Evolutionary conservation across 1,140 invertebrate genomes (phyloP).

Genomic region (Spodoptera litura): DNA sequence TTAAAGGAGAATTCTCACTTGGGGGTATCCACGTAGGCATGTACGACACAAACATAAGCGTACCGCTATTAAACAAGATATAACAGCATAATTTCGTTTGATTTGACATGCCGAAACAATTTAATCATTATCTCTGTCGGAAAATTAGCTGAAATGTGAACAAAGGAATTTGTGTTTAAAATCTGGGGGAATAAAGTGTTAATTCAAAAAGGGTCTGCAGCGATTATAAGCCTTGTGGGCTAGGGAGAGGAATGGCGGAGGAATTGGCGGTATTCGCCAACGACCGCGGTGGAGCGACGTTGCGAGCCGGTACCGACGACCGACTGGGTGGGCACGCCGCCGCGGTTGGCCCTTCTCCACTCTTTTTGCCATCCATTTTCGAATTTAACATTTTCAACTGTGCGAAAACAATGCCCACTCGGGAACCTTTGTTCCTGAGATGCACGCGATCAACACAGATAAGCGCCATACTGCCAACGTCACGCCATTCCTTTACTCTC

Average conservation of each 20-base stretch:
- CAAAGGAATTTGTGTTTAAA: constrained; percentile 56
- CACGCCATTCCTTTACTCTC: constrained; percentile 57
- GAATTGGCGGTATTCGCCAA: constrained; percentile 85
- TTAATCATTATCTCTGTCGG: constrained; percentile 83
- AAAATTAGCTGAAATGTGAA: constrained; percentile 67
- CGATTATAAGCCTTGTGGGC: constrained; percentile 66
- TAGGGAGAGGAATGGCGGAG: constrained; percentile 66
- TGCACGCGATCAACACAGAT: constrained; percentile 57
- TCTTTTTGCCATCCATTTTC: constrained; percentile 76
- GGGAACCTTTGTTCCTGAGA: constrained; percentile 52
- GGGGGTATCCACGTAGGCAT: constrained; percentile 70
- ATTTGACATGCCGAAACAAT: constrained; percentile 85
- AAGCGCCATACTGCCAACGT: constrained; percentile 56
- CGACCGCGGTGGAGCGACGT: constrained; percentile 73
- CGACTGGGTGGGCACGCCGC: constrained; percentile 79
- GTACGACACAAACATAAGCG: constrained; percentile 73
- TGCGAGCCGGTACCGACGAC: constrained; percentile 64
- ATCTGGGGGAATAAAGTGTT: constrained; percentile 52
- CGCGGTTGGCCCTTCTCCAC: constrained; percentile 70
- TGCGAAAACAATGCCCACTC: constrained; percentile 66
- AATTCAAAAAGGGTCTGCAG: constrained; percentile 48
- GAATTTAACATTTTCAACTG: constrained; percentile 74
- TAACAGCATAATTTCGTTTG: constrained; percentile 86
- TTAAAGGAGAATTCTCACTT: constrained; percentile 74
- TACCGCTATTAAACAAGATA: constrained; percentile 83